Evolutionary conservation across 2,113 vertebrate genomes (phyloP), one percentile per base, ranked within the genome.

Genomic region (Epinephelus cyanopodus): DNA sequence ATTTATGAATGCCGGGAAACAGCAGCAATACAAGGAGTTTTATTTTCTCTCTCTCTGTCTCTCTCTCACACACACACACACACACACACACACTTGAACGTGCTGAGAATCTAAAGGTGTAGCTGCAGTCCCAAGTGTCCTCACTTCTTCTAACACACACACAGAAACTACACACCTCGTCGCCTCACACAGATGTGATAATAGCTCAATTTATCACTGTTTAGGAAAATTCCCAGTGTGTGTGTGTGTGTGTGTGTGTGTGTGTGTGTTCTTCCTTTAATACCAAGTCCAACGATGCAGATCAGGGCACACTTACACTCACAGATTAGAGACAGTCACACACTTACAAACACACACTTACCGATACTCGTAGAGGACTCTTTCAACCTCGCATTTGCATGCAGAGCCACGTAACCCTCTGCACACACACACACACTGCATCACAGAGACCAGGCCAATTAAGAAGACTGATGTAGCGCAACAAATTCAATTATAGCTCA

Each of bases 391-490:
- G 62, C 54, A 29, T 50, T 25, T 39, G 18, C 23, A 61, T 57
- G n/a, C 47, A 47, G 18, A 33, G 42, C 27, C 42, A 48, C 58
- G 74, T 47, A 63, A 52, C 77, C 27, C 56, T 33, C 45, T 42
- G 27, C 29, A 76, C 57, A 66, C 68, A 71, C 52, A 68, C 45
- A 84, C 61, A 50, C 66, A 54, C 48, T 5, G 17, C 73, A 23
- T 72, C 50, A 74, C 39, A 12, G 29, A 67, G 52, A 58, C 57
- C 71, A 56, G 73, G 47, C 71, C 89, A 90, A 92, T 94, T 92
- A 94, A 83, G 75, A 83, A 90, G 90, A 91, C 76, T 68, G 69
- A 92, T 93, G 90, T 88, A 90, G 90, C 81, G 77, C 77, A 81
- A 79, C 89, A 89, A 86, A 92, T 87, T 87, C 53, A 90, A 93